Percentiles rank a stretch among this genome's conserved stretches.
Evolutionary conservation across 1,140 invertebrate genomes (phyloP).

Genomic region (Drosophila kikkawai): DNA sequence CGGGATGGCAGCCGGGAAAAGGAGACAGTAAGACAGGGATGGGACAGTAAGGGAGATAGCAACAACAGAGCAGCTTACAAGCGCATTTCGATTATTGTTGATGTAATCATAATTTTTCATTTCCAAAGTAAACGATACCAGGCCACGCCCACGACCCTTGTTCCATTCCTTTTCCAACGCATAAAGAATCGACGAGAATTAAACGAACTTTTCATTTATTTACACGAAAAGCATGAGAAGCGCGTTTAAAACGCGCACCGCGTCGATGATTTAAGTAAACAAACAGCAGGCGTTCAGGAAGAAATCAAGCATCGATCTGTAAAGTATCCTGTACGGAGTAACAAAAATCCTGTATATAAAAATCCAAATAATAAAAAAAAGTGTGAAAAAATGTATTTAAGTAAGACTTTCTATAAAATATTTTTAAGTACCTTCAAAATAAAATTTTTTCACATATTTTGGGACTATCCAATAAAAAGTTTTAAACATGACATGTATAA

Average conservation of each 20-base stretch:
- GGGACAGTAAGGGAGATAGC: slow-evolving; percentile 21
- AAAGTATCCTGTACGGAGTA: not conserved
- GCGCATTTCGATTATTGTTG: slow-evolving; percentile 83
- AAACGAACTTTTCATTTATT: slow-evolving; percentile 83
- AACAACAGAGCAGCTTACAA: slow-evolving; percentile 69
- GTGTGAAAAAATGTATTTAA: no score
- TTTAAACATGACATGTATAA: no score
- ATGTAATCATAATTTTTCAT: slow-evolving; percentile 84
- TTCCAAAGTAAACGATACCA: slow-evolving; percentile 81
- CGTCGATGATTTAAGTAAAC: slow-evolving; percentile 78
- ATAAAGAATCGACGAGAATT: slow-evolving; percentile 78
- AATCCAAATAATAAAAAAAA: no score
- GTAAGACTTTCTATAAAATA: no score
- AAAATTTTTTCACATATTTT: no score
- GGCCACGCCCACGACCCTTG: slow-evolving; percentile 15
- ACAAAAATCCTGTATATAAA: no score
- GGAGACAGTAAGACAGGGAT: slow-evolving; percentile 12
- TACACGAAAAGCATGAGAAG: slow-evolving; percentile 73
- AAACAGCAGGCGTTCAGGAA: slow-evolving; percentile 31
- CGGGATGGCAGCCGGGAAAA: not conserved
- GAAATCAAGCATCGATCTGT: not conserved
- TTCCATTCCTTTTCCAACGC: slow-evolving; percentile 9
- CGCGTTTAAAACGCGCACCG: slow-evolving; percentile 68
- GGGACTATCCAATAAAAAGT: no score
- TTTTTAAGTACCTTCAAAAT: no score